Conservation (phyloP, 2,797 vertebrate genomes). For the Esox masquinongy region DNA sequence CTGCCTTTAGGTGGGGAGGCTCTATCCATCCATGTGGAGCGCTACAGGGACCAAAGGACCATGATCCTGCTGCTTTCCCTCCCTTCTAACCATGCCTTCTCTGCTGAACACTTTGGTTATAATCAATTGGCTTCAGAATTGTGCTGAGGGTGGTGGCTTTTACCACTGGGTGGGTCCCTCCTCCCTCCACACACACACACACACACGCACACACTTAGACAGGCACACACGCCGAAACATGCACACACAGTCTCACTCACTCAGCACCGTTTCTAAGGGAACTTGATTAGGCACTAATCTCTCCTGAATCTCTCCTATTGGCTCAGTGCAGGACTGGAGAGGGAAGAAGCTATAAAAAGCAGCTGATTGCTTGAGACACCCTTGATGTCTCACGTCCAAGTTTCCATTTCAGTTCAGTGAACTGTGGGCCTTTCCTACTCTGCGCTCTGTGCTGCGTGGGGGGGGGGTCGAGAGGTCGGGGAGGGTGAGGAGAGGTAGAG, state of each 20-base stretch:
- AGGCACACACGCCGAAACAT: neutral
- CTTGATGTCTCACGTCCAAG: neutral
- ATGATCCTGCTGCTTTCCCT: conserved; percentile 18
- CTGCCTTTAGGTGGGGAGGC: conserved; percentile 15
- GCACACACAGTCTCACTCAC: neutral
- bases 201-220: neutral
- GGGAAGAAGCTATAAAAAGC: conserved; percentile 3
- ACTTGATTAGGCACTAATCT: conserved; percentile 5
- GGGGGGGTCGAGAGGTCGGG: too few species aligned
- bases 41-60: conserved; percentile 43
- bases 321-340: conserved; percentile 1
- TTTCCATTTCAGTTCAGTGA: conserved; percentile 5
- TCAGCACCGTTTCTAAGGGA: neutral
- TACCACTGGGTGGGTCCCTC: conserved; percentile 33
- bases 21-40: conserved; percentile 28
- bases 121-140: conserved; percentile 43
- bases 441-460: neutral
- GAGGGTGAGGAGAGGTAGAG: too few species aligned
- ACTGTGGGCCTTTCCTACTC: conserved; percentile 21
- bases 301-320: neutral
- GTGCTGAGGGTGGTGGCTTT: conserved; percentile 29
- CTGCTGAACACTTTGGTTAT: conserved; percentile 50
- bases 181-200: neutral
- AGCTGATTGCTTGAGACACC: conserved; percentile 6
- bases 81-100: neutral